Evolutionary conservation across 2,797 vertebrate species (phyloP).

Genomic region (Trichosurus vulpecula): DNA sequence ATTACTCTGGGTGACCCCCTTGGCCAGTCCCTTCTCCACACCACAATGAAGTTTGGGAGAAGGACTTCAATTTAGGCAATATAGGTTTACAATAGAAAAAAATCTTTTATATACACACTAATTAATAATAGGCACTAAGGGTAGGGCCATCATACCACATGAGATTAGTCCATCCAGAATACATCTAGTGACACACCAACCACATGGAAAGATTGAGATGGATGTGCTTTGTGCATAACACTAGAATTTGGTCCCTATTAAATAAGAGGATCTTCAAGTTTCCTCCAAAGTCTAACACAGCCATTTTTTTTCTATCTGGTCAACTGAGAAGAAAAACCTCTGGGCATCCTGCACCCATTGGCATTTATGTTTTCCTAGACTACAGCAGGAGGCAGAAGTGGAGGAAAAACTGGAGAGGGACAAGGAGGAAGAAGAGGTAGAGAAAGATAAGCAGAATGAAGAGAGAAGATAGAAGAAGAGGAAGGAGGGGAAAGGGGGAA

Average conservation of each 20-base stretch:
- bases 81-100: not conserved
- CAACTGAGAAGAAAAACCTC: not conserved
- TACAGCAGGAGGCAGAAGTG: not conserved
- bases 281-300: not conserved
- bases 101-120: not conserved
- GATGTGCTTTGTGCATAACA: not conserved
- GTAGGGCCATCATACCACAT: not conserved
- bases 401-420: not conserved
- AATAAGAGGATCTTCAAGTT: not conserved
- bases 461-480: not conserved
- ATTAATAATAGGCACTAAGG: not conserved
- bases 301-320: not conserved
- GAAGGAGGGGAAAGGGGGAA: not conserved
- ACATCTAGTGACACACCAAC: not conserved
- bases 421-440: not conserved
- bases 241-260: not conserved
- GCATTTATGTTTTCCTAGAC: not conserved
- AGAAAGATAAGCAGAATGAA: not conserved
- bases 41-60: not conserved
- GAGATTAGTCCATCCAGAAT: not conserved
- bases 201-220: not conserved
- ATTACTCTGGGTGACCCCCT: not conserved
- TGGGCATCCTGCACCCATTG: not conserved
- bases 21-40: not conserved
- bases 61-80: not conserved